Evolutionary conservation across 2,888 invertebrate genomes (phyloP), one percentile per base, ranked within the genome.

Genomic region (Sarcophaga rosellei): DNA sequence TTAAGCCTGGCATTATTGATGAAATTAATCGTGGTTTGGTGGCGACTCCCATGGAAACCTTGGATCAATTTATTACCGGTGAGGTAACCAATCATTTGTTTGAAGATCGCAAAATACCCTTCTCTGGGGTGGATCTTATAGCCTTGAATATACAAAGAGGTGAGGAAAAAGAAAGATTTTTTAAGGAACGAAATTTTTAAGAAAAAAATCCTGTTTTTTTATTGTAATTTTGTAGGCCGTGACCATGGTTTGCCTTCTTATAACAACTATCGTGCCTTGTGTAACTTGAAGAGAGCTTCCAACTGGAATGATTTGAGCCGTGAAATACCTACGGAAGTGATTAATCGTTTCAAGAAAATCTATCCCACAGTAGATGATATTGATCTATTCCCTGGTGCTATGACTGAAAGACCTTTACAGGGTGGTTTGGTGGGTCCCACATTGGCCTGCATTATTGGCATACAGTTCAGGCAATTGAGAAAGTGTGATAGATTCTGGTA

Each of bases 41-140:
- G 0, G 96, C 97, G 0, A 97, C 97, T 0, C 98, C 98, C 0
- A 98, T 98, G 97, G 98, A 98, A 93, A 97, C 97, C 1, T 94
- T 98, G 73, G 98, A 98, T 94, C 98, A 98, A 92, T 98, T 98
- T 92, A 97, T 98, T 89, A 98, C 98, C 0, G 97, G 97, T 0
- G 98, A 98, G 94, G 97, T 98, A 1, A 98, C 98, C 11, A 98
- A 99, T 93, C 99, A 99, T 93, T 94, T 99, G 79, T 99, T 99
- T 92, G 98, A 99, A 93, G 97, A 98, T 91, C 95, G 96, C 20
- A 96, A 96, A 87, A 96, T 97, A 88, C 98, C 98, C 0, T 98
- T 98, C 93, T 98, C 98, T 0, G 99, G 99, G 11, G 94, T 99
- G 83, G 99, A 99, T 93, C 94, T 99, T 76, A 95, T 98, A n/a